Evolutionary conservation across 2,797 vertebrate species (phyloP).

Genomic region (Euphonia xanthogaster): DNA sequence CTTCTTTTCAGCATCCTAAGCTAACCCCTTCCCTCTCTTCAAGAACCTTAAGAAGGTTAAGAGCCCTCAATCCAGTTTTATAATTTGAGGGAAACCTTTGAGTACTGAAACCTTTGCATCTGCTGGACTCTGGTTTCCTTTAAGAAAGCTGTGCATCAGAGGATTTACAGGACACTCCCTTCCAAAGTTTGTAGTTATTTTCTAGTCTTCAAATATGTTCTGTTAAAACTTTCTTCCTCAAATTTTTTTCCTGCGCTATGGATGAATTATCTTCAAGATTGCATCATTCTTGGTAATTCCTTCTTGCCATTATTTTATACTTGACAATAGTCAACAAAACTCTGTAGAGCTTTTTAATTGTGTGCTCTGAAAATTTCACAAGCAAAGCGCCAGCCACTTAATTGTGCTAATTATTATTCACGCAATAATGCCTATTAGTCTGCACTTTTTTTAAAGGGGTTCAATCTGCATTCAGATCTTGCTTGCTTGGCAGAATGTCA

Average conservation of each 20-base stretch:
- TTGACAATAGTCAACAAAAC: conserved; percentile 55
- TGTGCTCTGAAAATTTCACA: conserved; percentile 66
- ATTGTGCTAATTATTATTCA: conserved; percentile 80
- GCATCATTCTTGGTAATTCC: conserved; percentile 46
- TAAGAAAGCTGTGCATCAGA: background rate
- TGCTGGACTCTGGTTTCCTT: background rate
- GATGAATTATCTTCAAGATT: conserved; percentile 31
- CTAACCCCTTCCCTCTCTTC: background rate
- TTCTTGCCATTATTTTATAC: conserved; percentile 53
- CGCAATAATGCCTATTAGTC: conserved; percentile 76
- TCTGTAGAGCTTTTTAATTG: conserved; percentile 62
- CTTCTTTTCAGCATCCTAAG: background rate
- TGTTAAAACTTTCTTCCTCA: conserved; percentile 8
- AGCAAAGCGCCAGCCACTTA: conserved; percentile 63
- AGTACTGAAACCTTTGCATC: background rate
- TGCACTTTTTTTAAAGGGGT: conserved; percentile 70
- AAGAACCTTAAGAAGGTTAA: background rate
- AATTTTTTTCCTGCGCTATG: background rate
- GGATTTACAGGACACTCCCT: background rate
- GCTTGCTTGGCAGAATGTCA: conserved; percentile 77
- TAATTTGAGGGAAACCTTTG: background rate
- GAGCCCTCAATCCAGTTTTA: background rate
- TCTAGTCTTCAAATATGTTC: background rate
- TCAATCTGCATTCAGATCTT: conserved; percentile 76
- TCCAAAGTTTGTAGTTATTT: background rate